Evolutionary conservation across 2,113 vertebrate genomes (phyloP).

Genomic region (Xiphorhynchus elegans): DNA sequence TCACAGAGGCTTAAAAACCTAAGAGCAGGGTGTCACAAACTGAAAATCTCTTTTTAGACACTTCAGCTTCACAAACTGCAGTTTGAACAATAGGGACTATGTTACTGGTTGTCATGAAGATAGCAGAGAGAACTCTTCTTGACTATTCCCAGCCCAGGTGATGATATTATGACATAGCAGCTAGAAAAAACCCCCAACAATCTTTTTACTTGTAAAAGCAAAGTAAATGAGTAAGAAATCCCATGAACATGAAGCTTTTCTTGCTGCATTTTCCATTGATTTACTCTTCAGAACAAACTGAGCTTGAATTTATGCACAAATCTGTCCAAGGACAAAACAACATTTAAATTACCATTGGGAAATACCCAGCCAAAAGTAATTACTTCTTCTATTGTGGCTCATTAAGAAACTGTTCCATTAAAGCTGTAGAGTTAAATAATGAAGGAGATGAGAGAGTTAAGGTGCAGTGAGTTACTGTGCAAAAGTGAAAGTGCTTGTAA

Average conservation of each 20-base stretch:
- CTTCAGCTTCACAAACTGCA: not conserved
- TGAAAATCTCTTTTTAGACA: not conserved
- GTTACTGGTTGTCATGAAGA: not conserved
- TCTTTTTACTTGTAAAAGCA: not conserved
- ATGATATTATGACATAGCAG: not conserved
- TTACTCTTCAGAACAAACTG: not conserved
- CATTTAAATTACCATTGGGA: slow-evolving; percentile 9
- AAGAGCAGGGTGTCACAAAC: not conserved
- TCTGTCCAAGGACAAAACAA: slow-evolving; percentile 17
- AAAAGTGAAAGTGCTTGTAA: not conserved
- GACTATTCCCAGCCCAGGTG: not conserved
- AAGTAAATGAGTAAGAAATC: not conserved
- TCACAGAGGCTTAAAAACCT: not conserved
- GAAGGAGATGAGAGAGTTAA: slow-evolving; percentile 23
- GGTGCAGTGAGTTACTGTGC: fast-evolving
- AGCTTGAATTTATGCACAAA: slow-evolving; percentile 18
- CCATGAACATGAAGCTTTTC: not conserved
- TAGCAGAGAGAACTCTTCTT: not conserved
- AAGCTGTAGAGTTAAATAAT: slow-evolving; percentile 36
- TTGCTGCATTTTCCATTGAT: not conserved
- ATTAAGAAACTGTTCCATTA: slow-evolving; percentile 31
- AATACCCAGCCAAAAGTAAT: slow-evolving; percentile 22
- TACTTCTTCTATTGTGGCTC: not conserved
- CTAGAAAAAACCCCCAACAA: not conserved
- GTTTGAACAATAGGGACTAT: not conserved